Evolutionary conservation across 2,797 vertebrate genomes (phyloP), one percentile per base, ranked within the genome.

Genomic region (Sebastes trivittatus): DNA sequence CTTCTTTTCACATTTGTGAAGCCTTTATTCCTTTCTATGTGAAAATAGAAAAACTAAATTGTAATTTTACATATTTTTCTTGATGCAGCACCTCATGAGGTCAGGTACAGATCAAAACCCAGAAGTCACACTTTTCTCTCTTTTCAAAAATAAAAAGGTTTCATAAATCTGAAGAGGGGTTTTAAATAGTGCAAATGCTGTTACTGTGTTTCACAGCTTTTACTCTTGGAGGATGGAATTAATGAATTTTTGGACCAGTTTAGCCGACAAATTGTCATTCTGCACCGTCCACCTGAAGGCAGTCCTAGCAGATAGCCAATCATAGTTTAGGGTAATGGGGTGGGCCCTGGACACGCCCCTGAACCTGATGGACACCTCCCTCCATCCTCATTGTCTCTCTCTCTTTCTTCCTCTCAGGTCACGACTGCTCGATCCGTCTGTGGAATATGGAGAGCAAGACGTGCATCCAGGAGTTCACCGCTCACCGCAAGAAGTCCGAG

Each of bases 371-470:
- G 4, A 32, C 59, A 32, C 0, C n/a, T 6, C 13, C 38, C 42
- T 52, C 63, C 23, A 18, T 11, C 23, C 23, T 65, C 22, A 63
- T 63, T 22, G 32, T 10, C 2, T 7, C 30, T 20, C 42, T 4
- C 30, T 23, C n/a, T 8, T 10, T 18, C 42, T 34, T 14, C 59
- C 20, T 30, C 7, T 5, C 81, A 95, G 98, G 98, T 94, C 97
- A 99, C 11, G 98, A 99, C 94, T 98, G 97, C 95, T 99, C 98
- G 0, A 96, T 98, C 91, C 97, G 98, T 36, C 95, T 99, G 81
- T 99, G 98, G 98, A 99, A 98, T 92, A 96, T 99, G 91, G 97
- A 98, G 94, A 98, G 95, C 88, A 98, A 97, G 92, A 99, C 97
- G 0, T 99, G 98, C 92, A 97, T 99, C 91, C 98, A 99, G 84